phyloP scores from a whole-genome alignment of 1,140 invertebrate species.

The Drosophila leontia region DNA sequence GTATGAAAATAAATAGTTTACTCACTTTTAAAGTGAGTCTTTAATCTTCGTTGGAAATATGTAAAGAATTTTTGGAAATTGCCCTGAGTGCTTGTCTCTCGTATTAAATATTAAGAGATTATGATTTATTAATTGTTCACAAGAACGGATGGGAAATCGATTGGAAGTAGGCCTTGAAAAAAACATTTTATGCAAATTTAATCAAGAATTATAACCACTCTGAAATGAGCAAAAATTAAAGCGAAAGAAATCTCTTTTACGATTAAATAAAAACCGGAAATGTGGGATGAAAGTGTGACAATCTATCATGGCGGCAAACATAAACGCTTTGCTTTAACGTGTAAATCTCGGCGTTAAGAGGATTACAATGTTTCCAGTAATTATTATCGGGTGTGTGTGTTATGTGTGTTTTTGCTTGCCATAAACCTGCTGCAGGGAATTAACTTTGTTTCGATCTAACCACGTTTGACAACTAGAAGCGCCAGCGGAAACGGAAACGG shows the following conservation, averaged over 20 bases:
- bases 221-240: not conserved
- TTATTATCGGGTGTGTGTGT: slow-evolving; percentile 59
- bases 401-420: slow-evolving; percentile 39
- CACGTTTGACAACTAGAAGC: slow-evolving; percentile 51
- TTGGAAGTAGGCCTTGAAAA: not conserved
- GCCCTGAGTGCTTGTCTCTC: not conserved
- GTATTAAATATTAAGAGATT: slow-evolving; percentile 9
- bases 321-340: slow-evolving; percentile 54
- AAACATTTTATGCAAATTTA: not conserved
- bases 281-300: slow-evolving; percentile 4
- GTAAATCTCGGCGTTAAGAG: slow-evolving; percentile 76
- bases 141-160: not conserved
- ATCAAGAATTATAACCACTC: not conserved
- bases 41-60: too few relatives aligned
- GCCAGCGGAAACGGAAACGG: slow-evolving; percentile 42
- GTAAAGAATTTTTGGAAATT: not conserved
- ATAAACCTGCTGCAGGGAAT: slow-evolving; percentile 67
- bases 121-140: not conserved
- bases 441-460: slow-evolving; percentile 80
- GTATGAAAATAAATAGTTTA: not conserved
- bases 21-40: not conserved
- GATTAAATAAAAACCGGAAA: slow-evolving; percentile 1
- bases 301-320: slow-evolving; percentile 32
- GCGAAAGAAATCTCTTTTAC: not conserved
- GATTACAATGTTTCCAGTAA: slow-evolving; percentile 82